These are phyloP conservation scores for Ivindomyrus marchei DNA, from an alignment of 2,113 vertebrate species.

Conservation along the genomic window DNA sequence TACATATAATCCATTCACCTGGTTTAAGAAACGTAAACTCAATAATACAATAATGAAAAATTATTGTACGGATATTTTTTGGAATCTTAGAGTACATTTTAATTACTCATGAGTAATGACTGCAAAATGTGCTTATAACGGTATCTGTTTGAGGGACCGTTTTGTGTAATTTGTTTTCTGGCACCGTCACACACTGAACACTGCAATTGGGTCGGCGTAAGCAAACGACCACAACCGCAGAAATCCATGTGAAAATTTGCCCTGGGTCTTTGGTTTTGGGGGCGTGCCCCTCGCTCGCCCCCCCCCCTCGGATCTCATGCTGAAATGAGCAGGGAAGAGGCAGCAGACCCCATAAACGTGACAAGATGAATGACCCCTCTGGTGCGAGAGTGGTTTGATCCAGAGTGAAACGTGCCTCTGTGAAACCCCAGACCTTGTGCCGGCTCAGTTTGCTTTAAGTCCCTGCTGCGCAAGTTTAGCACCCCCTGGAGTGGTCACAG, in stretches of 20 bases:
- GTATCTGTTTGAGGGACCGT: conserved; percentile 28
- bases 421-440: neutral
- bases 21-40: neutral
- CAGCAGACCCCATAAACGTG: neutral
- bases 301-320: conserved; percentile 27
- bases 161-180: conserved; percentile 37
- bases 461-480: neutral
- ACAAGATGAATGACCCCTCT: neutral
- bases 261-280: conserved; percentile 27
- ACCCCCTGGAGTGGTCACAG: neutral
- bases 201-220: conserved; percentile 31
- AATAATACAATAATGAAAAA: neutral
- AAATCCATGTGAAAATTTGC: conserved; percentile 36
- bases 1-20: neutral
- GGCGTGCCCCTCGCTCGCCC: neutral
- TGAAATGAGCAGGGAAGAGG: conserved; percentile 16
- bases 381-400: neutral
- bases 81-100: conserved; percentile 10
- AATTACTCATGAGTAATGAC: neutral
- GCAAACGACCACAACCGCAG: conserved; percentile 40
- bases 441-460: neutral
- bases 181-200: conserved; percentile 30
- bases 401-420: neutral
- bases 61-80: neutral
- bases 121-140: conserved; percentile 31